Base-by-base conservation (phyloP, 2,888 invertebrate species). In the Hipparchia sbordonii region DNA sequence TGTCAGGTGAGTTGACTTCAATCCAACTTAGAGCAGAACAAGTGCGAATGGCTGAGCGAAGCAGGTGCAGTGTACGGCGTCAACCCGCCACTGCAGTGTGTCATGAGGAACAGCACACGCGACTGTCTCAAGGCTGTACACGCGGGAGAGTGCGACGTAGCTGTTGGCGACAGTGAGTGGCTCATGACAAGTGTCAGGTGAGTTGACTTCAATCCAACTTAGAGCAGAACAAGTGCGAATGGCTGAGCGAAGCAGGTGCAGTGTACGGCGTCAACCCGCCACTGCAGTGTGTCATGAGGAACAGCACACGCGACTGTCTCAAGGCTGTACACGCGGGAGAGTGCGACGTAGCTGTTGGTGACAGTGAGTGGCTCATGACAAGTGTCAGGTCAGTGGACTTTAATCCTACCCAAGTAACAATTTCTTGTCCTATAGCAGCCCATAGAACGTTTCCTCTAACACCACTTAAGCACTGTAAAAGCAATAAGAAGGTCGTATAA, bases 11-110 rank as follows among this genome's bases (percentile, higher is more conserved):
- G 46, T 46, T 0, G 23, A 23, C 23, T 23, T 23, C 1, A 23
- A 23, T 23, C 23, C 23, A 54, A n/a, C 5, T 6, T n/a, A n/a
- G 81, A 95, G 96, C 73, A 96, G 97, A 78, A 96, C 46, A 6
- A 6, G 46, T 46, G 98, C 84, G 95, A 96, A 0, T 97, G 97
- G 95, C 84, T 98, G 81, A 95, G 96, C 73, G 96, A 97, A 78
- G 96, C 10, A 39, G 39, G 39, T 39, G 46, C 46, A 6, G 46
- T 46, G 46, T 52, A 96, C 80, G 97, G 97, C 0, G 93, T 97
- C 0, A 94, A 96, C 76, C 98, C 98, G 0, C 96, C 96, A n/a
- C 89, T 98, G 23, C 96, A 97, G 76, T 98, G 98, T 83, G 89
- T 96, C 8, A 91, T 95, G 77, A 95, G 96, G 1, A 88, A 89